Base-by-base conservation (phyloP, 2,113 vertebrate species). In the Sturnira hondurensis region DNA sequence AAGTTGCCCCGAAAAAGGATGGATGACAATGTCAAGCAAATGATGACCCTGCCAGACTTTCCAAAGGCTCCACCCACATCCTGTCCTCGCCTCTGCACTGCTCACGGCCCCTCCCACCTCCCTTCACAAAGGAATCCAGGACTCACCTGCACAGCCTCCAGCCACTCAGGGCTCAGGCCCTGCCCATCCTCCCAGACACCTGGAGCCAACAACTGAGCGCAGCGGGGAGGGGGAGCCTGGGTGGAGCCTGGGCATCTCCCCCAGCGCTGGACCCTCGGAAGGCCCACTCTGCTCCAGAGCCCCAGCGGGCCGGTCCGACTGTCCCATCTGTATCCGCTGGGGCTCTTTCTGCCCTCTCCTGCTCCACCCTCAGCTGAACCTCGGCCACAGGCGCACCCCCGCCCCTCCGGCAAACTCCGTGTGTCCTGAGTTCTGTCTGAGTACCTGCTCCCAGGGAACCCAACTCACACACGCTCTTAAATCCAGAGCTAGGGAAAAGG, bases 261-360 rank as follows among this genome's bases (percentile, higher is more conserved):
- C 81, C 11, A 4, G 1, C 4, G 0, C 28, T 0, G 80, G 14
- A 4, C 1, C 33, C 45, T 41, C 10, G 65, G 78, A 41, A 11
- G 45, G 54, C 47, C 20, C 4, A 6, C 33, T 63, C 58, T 41
- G 36, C 68, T 38, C 52, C 65, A 38, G 52, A 68, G 45, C 12
- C 41, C 47, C 9, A 0, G 0, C 0, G 8, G 19, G 5, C 4
- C 5, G 20, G 45, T 12, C n/a, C 2, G 8, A 24, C 13, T 13
- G 38, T 47, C 78, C 22, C 33, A 1, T 50, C 50, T 47, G 19
- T 16, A 10, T 2, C 17, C 10, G 7, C 54, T 12, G 11, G 31
- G 26, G 41, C 50, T 70, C 9, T 82, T 38, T 24, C n/a, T 3
- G 43, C 15, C 16, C 36, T 10, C 0, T 7, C 41, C 45, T 31